Percentiles rank a stretch among this genome's conserved stretches.
phyloP scores from a whole-genome alignment of 2,888 invertebrate genomes.

The Drosophila mimica region DNA sequence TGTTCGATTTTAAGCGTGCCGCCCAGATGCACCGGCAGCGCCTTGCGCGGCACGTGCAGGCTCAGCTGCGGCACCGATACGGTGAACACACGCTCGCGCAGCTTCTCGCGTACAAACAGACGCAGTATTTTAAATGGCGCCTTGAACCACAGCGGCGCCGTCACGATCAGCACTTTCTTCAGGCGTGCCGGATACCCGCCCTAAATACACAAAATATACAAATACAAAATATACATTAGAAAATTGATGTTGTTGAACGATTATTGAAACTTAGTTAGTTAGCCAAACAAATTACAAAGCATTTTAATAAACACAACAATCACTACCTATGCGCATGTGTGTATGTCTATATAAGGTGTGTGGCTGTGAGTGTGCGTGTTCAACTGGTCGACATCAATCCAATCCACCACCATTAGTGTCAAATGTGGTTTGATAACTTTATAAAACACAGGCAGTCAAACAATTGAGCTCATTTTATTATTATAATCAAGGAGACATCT shows the following conservation, averaged over 20 bases:
- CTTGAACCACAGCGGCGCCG: conserved; percentile 99
- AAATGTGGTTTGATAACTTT: neutral
- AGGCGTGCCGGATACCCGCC: conserved; percentile 98
- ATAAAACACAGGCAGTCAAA: neutral
- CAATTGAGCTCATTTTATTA: neutral
- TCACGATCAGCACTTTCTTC: conserved; percentile 98
- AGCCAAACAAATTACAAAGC: neutral
- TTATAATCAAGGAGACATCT: neutral
- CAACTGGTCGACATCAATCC: conserved; percentile 6
- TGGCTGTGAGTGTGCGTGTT: too few relatives aligned
- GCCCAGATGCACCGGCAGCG: conserved; percentile 95
- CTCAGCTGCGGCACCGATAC: conserved; percentile 95
- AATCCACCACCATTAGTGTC: conserved; percentile 2
- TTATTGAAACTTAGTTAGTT: conserved; percentile 20
- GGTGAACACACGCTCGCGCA: conserved; percentile 97
- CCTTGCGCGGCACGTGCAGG: conserved; percentile 94
- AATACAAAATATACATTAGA: conserved; percentile 2
- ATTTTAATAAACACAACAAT: too few relatives aligned
- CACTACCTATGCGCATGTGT: neutral
- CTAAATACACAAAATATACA: conserved; percentile 86
- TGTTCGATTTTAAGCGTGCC: conserved; percentile 95
- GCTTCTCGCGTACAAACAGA: conserved; percentile 97
- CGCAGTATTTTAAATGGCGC: conserved; percentile 98
- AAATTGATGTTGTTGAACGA: conserved; percentile 3
- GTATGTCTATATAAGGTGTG: too few relatives aligned